phyloP scores from a whole-genome alignment of 2,888 invertebrate species.

The Ochropleura plecta region DNA sequence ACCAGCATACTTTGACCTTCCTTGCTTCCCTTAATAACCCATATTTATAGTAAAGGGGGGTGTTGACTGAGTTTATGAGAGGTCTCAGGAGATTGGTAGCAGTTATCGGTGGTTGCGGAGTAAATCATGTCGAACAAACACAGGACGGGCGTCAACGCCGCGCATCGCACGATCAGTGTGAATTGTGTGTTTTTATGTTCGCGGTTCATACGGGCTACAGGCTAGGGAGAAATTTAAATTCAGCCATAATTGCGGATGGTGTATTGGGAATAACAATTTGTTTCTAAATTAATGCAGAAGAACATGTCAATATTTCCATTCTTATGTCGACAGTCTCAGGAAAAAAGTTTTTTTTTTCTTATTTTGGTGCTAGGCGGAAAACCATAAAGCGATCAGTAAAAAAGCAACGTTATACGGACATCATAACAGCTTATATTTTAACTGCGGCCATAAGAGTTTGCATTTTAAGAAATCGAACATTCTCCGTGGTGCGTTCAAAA shows the following conservation, averaged over 20 bases:
- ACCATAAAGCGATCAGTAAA: conserved; percentile 12
- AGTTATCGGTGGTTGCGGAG: conserved; percentile 61
- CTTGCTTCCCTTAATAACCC: conserved; percentile 54
- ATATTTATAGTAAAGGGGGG: conserved; percentile 34
- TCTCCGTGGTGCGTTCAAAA: conserved; percentile 66
- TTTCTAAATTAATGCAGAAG: background rate
- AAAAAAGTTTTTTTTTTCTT: background rate
- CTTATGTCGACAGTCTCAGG: background rate
- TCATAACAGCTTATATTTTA: conserved; percentile 26
- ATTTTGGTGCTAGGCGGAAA: background rate
- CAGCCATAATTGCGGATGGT: background rate
- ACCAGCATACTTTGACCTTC: conserved; percentile 73
- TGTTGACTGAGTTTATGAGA: conserved; percentile 46
- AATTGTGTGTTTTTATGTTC: conserved; percentile 59
- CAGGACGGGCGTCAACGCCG: conserved; percentile 65
- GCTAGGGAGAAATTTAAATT: conserved; percentile 31
- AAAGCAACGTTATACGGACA: conserved; percentile 5
- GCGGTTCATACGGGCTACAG: conserved; percentile 43
- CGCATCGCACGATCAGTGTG: conserved; percentile 67
- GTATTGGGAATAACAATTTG: background rate
- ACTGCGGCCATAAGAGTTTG: conserved; percentile 40
- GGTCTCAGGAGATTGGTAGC: conserved; percentile 62
- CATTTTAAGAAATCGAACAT: conserved; percentile 64
- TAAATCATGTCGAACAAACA: conserved; percentile 70
- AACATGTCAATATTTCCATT: background rate